Base-by-base conservation (phyloP, 2,113 vertebrate species). In the Limnothrissa miodon region DNA sequence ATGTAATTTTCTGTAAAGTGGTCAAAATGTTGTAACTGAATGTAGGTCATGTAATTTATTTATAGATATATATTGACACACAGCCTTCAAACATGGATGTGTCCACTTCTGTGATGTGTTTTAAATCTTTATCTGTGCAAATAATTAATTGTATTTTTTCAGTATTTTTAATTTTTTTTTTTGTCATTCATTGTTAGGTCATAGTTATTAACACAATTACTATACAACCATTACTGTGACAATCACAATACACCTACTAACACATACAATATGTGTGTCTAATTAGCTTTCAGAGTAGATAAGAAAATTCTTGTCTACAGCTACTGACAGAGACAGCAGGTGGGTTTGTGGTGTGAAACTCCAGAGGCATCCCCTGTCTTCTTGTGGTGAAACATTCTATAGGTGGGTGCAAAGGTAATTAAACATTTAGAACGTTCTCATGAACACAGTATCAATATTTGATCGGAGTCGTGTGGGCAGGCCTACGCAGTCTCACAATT, bases 371-470 rank as follows among this genome's bases (percentile, higher is more conserved):
- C 66, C 17, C 62, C 62, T 36, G 66, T 74, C 66, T 74, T 39
- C 66, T 36, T 33, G 62, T 74, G 13, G 66, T 29, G 33, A 74
- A 74, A 29, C 66, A 56, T 56, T 5, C 19, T 56, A 74, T 74
- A 74, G 66, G 66, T 10, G 29, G 13, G 66, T 21, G 10, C 80
- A 86, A 87, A 87, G 81, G 42, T 59, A 45, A 85, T 86, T 79
- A 86, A 42, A 83, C 44, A 79, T 83, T 62, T 79, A 87, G 86
- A 82, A 78, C 36, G n/a, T 70, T 79, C 82, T 84, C 1, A 0
- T 81, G 80, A 74, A 83, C 74, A 84, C 59, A 33, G 66, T 44
- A 78, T 86, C 17, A 83, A 90, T 87, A 89, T 89, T 89, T 90
- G 42, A 87, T 39, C 39, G 0, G 56, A 56, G 33, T 21, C 51